phyloP scores from a whole-genome alignment of 2,797 vertebrate genomes.

The Brotula barbata region DNA sequence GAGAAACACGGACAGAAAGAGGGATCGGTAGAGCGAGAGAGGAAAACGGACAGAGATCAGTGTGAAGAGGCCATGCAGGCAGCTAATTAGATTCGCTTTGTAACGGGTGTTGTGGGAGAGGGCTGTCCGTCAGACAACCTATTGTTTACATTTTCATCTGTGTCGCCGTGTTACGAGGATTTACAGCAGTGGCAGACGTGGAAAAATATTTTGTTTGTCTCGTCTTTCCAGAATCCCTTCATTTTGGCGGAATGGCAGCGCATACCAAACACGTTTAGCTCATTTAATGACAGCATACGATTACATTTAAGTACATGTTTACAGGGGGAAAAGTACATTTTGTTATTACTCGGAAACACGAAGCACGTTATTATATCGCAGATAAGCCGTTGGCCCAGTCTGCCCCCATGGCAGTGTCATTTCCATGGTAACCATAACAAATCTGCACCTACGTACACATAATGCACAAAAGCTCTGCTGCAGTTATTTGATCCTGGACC shows the following conservation, averaged over 20 bases:
- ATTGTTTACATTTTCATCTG: constrained; percentile 28
- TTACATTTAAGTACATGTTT: not conserved
- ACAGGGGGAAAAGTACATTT: not conserved
- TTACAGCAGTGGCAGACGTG: not conserved
- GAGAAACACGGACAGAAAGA: constrained; percentile 1
- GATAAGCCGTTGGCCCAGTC: constrained; percentile 34
- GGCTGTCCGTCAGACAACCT: constrained; percentile 19
- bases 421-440: constrained; percentile 53
- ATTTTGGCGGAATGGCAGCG: not conserved
- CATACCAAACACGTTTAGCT: not conserved
- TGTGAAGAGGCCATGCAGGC: constrained; percentile 31
- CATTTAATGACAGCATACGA: not conserved
- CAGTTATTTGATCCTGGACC: constrained; percentile 64
- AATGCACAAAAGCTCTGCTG: constrained; percentile 48
- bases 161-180: constrained; percentile 10
- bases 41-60: constrained; percentile 7
- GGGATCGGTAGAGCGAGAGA: not conserved
- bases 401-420: constrained; percentile 48
- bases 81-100: constrained; percentile 34
- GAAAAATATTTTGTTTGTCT: not conserved
- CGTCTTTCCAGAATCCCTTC: not conserved
- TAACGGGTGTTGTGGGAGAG: constrained; percentile 33
- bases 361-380: constrained; percentile 18
- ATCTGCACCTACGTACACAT: constrained; percentile 41
- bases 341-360: not conserved